phyloP scores from a whole-genome alignment of 2,888 invertebrate genomes.

The Phalera bucephala region DNA sequence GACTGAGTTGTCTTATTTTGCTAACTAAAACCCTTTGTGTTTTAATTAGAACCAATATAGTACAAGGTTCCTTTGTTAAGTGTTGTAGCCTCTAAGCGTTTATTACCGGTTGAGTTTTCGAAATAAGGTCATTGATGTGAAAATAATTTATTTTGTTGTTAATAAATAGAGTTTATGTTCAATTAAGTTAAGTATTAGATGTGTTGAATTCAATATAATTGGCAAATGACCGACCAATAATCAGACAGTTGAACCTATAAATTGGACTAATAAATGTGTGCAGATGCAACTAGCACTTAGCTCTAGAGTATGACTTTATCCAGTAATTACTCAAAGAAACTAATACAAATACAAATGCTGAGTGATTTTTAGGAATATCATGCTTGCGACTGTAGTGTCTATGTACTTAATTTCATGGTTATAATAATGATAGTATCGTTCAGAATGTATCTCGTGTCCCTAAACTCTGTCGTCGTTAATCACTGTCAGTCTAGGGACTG shows the following conservation, averaged over 20 bases:
- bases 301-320: background rate
- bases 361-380: background rate
- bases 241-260: background rate
- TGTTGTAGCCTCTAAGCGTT: conserved; percentile 32
- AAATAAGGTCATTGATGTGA: no score
- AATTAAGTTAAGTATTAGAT: no score
- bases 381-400: background rate
- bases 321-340: no score
- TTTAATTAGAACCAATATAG: conserved; percentile 60
- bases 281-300: background rate
- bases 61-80: conserved; percentile 43
- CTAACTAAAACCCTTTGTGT: conserved; percentile 63
- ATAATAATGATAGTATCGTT: background rate
- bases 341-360: background rate
- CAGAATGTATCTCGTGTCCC: background rate
- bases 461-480: background rate
- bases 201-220: no score
- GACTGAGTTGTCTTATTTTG: conserved; percentile 58
- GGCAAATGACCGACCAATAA: no score
- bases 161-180: no score
- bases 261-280: background rate
- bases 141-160: no score
- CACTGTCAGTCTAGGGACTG: background rate
- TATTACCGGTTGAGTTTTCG: conserved; percentile 14
- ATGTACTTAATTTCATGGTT: background rate